Evolutionary conservation across 2,888 invertebrate species (phyloP), one percentile per base, ranked within the genome.

Genomic region (Ormyrus rosae): DNA sequence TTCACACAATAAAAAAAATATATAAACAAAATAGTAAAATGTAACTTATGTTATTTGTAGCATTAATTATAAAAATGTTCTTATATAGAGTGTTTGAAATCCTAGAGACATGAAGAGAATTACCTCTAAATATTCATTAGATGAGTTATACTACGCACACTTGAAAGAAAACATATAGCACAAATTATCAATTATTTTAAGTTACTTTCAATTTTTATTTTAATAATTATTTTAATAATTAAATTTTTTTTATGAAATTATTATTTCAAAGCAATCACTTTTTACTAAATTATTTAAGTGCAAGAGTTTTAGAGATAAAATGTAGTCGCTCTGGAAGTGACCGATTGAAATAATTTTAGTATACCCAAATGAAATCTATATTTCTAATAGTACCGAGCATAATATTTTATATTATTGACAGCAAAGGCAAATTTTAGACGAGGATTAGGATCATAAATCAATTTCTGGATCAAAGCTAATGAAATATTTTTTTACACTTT

Each of bases 331-430:
- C 75, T 78, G 70, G 75, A 71, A 78, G 81, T n/a, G 71, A 65
- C 6, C 11, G 13, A 64, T 69, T 64, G 53, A 50, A 69, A 68
- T 58, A 77, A 72, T 73, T 81, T 77, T 58, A 76, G 50, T 7
- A 6, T 50, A 13, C 50, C 64, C 13, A 64, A 61, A 55, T 60
- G 8, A 60, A 72, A 63, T 67, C 67, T 69, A 74, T 67, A 72
- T 80, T 68, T 63, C 34, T 71, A 11, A 77, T 69, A 77, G 56
- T 67, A 46, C 53, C 64, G 34, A 63, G 63, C 64, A 70, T 72
- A 72, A 81, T 74, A 81, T 81, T 78, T 78, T 81, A 48, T 81
- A 77, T 77, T 71, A 67, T 34, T 56, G 55, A 10, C 34, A 63
- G 9, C 11, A 60, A 45, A 46, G 55, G 60, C 48, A 65, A 65